phyloP scores from a whole-genome alignment of 2,888 invertebrate genomes.

The Heliconius hortense region DNA sequence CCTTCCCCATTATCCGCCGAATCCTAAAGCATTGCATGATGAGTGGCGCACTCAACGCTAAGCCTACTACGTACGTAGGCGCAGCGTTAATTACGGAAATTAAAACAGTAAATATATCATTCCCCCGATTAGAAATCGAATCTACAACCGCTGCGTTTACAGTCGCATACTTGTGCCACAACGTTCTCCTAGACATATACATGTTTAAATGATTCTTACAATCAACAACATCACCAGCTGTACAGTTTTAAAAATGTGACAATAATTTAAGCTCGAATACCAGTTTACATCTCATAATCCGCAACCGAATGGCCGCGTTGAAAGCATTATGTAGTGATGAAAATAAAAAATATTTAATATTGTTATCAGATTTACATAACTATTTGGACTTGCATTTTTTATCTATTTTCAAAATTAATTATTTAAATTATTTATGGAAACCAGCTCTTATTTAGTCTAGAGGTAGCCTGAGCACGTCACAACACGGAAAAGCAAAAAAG shows the following conservation, averaged over 20 bases:
- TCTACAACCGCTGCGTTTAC: too few relatives aligned
- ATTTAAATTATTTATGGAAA: neutral
- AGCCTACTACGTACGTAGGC: too few relatives aligned
- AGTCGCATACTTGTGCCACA: too few relatives aligned
- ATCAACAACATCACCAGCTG: neutral
- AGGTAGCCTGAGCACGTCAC: neutral
- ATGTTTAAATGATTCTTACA: neutral
- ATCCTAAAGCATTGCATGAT: too few relatives aligned
- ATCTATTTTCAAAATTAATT: neutral
- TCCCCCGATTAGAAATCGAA: too few relatives aligned
- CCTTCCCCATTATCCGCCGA: too few relatives aligned
- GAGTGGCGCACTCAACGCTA: too few relatives aligned
- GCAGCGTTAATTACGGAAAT: too few relatives aligned
- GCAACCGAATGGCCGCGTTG: constrained; percentile 22
- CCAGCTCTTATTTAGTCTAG: neutral
- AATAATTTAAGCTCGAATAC: constrained; percentile 21
- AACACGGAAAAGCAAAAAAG: too few relatives aligned
- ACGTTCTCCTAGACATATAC: too few relatives aligned
- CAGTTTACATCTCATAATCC: constrained; percentile 25
- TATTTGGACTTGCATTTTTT: constrained; percentile 29
- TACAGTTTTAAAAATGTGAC: constrained; percentile 17
- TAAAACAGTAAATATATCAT: too few relatives aligned
- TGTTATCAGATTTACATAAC: constrained; percentile 30
- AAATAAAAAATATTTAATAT: constrained; percentile 28
- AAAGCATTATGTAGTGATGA: constrained; percentile 27